Evolutionary conservation across 2,113 vertebrate species (phyloP).

Genomic region (Hydrochoerus hydrochaeris): DNA sequence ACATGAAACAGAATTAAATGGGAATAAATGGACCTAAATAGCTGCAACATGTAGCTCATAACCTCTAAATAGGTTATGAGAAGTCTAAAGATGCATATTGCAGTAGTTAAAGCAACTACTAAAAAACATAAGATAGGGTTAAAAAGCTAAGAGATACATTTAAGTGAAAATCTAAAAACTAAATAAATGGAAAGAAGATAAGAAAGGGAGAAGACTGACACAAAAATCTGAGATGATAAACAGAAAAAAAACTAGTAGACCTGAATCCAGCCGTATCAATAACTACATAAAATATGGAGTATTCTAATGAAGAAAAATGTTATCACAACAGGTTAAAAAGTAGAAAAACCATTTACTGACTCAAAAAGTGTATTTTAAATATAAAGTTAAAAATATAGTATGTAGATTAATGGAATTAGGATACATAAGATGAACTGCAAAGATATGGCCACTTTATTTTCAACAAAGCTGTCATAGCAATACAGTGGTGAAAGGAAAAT

Average conservation of each 20-base stretch:
- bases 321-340: not conserved
- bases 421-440: not conserved
- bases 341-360: not conserved
- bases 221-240: not conserved
- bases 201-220: not conserved
- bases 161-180: not conserved
- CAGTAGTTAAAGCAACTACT: not conserved
- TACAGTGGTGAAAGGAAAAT: not conserved
- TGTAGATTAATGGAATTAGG: not conserved
- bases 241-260: constrained; percentile 1
- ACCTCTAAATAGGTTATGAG: not conserved
- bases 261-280: not conserved
- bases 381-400: not conserved
- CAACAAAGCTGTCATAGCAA: not conserved
- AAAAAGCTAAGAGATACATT: not conserved
- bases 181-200: not conserved
- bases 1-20: not conserved
- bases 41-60: not conserved
- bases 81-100: not conserved
- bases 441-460: not conserved
- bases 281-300: not conserved
- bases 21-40: not conserved
- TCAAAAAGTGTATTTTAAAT: not conserved
- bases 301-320: not conserved
- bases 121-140: not conserved